These are phyloP conservation scores for Paraescarpia echinospica DNA, from an alignment of 1,140 invertebrate genomes.

Conservation along the genomic window DNA sequence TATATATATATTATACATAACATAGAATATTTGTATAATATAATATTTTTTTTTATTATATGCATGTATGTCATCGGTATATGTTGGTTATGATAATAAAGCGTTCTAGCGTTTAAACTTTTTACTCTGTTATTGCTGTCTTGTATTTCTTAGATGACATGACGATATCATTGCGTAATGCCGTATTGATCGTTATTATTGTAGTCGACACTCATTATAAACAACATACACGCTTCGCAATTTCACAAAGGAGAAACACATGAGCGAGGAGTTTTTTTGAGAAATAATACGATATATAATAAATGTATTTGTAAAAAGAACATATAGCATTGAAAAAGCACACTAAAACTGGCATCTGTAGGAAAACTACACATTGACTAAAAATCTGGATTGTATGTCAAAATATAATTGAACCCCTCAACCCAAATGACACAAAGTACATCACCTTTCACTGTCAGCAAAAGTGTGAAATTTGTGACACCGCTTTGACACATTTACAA, in stretches of 20 bases:
- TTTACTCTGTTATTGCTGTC: not conserved
- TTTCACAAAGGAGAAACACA: not conserved
- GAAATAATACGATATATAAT: too few relatives aligned
- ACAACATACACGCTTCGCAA: not conserved
- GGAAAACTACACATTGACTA: not conserved
- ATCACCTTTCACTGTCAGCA: not conserved
- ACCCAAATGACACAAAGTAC: not conserved
- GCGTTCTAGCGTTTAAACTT: not conserved
- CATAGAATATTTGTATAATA: too few relatives aligned
- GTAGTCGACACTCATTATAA: not conserved
- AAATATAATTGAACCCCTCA: too few relatives aligned
- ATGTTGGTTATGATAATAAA: not conserved
- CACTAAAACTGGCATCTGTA: too few relatives aligned
- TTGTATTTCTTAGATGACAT: not conserved
- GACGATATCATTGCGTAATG: not conserved
- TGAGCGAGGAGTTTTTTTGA: too few relatives aligned
- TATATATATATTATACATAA: too few relatives aligned
- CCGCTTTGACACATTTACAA: not conserved
- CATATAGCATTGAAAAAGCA: too few relatives aligned
- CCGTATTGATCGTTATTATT: not conserved
- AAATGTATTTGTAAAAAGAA: too few relatives aligned
- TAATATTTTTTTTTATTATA: too few relatives aligned
- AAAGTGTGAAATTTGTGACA: not conserved
- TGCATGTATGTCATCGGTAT: not conserved
- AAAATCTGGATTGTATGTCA: not conserved